Conservation (phyloP, 2,888 invertebrate genomes). For the Tuta absoluta region DNA sequence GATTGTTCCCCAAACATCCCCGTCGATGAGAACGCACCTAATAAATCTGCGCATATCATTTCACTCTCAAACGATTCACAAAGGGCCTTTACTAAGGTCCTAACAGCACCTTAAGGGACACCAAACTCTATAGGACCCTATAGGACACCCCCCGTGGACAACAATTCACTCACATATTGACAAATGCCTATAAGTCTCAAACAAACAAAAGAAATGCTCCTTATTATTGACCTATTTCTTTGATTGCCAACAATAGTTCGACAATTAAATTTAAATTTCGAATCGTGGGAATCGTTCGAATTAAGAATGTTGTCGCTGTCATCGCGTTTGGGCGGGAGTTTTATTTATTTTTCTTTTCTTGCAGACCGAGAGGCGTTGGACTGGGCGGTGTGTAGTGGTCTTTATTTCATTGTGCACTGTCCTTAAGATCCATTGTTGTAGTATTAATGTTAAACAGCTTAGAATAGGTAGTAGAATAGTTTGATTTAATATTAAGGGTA, state of each 20-base stretch:
- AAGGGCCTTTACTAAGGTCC: slow-evolving; percentile 38
- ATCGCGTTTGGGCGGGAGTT: slow-evolving; percentile 60
- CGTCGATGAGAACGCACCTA: slow-evolving; percentile 64
- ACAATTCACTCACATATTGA: slow-evolving; percentile 67
- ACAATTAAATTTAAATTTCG: slow-evolving; percentile 76
- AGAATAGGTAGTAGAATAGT: background rate
- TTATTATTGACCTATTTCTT: slow-evolving; percentile 79
- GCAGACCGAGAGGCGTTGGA: slow-evolving; percentile 47
- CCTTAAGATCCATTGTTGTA: slow-evolving; percentile 44
- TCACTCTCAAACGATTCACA: slow-evolving; percentile 68
- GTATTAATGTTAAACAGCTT: slow-evolving; percentile 37
- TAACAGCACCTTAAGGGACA: slow-evolving; percentile 47
- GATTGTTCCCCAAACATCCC: slow-evolving; percentile 13
- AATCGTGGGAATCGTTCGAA: slow-evolving; percentile 74
- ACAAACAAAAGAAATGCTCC: slow-evolving; percentile 71
- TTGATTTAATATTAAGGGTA: background rate
- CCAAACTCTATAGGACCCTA: slow-evolving; percentile 39
- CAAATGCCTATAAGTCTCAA: slow-evolving; percentile 78
- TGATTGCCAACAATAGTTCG: slow-evolving; percentile 69
- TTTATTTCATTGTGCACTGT: slow-evolving; percentile 53
- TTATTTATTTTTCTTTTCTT: slow-evolving; percentile 29
- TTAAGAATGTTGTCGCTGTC: slow-evolving; percentile 69
- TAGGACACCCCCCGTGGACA: slow-evolving; percentile 55
- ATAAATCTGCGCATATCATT: slow-evolving; percentile 78
- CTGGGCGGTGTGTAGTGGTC: slow-evolving; percentile 57